Evolutionary conservation across 92 coral and sea anemone species (phyloP).

Genomic region (Hydrozoanthus gracilis): DNA sequence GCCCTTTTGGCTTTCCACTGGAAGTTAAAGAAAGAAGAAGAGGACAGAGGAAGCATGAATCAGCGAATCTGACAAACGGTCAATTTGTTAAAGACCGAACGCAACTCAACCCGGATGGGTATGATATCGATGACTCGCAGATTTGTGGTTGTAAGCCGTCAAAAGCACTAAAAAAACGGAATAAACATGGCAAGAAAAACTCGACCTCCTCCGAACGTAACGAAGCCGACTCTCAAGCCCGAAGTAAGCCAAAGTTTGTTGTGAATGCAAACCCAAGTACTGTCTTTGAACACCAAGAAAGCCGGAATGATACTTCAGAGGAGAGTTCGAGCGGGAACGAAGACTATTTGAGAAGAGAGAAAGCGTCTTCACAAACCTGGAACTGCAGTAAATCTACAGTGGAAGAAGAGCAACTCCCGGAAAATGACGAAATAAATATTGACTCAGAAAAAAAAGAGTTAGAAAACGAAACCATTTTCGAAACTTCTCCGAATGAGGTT

Average conservation of each 20-base stretch:
- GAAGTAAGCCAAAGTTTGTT: background rate
- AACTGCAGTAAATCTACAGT: background rate
- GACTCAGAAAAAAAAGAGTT: background rate
- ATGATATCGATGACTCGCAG: background rate
- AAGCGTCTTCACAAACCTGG: background rate
- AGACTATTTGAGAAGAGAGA: background rate
- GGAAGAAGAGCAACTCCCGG: background rate
- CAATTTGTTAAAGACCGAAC: background rate
- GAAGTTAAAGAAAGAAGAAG: conserved; percentile 5
- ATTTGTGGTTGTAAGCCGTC: background rate
- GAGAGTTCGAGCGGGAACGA: background rate
- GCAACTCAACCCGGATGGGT: no score
- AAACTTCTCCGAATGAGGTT: background rate
- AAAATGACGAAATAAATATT: background rate
- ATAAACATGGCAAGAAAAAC: background rate
- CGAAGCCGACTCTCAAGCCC: no score
- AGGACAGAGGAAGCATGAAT: background rate
- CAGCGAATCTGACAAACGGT: background rate
- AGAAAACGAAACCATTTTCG: background rate
- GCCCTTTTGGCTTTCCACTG: conserved; percentile 4
- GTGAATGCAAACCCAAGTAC: background rate
- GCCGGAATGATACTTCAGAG: background rate
- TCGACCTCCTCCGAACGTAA: background rate
- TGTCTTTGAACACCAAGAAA: background rate
- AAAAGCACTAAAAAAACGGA: background rate